Percentiles rank a stretch among this genome's conserved stretches.
These are phyloP conservation scores for Graptemys geographica DNA, from an alignment of 2,797 vertebrate genomes.

Conservation along the genomic window DNA sequence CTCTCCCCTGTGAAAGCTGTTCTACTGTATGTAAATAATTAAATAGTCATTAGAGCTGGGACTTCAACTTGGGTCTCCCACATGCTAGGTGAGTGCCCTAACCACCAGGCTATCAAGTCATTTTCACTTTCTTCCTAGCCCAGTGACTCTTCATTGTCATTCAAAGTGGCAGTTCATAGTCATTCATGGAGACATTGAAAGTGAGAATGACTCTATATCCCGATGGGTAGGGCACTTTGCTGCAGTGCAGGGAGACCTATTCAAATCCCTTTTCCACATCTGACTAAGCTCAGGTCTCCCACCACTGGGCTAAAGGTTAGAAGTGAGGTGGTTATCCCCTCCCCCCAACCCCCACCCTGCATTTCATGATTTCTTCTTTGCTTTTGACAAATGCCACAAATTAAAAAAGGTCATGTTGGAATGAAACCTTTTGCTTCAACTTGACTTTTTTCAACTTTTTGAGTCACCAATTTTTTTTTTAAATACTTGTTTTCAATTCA, in stretches of 20 bases:
- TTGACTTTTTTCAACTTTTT: not conserved
- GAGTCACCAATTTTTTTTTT: not conserved
- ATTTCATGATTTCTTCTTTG: not conserved
- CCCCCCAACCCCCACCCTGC: fast-evolving
- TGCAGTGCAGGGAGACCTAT: not conserved
- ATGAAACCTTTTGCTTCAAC: not conserved
- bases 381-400: not conserved
- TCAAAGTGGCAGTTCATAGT: not conserved
- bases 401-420: not conserved
- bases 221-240: not conserved
- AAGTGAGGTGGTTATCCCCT: not conserved
- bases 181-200: not conserved
- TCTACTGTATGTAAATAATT: not conserved
- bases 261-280: not conserved
- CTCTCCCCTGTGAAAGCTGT: not conserved
- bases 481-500: not conserved
- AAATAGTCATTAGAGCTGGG: not conserved
- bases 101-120: not conserved
- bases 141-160: not conserved
- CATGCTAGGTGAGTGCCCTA: not conserved
- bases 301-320: not conserved
- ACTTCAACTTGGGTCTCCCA: not conserved
- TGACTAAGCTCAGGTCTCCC: not conserved
- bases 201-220: not conserved
- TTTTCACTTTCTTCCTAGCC: not conserved